Evolutionary conservation across 2,113 vertebrate genomes (phyloP).

Genomic region (Anguilla rostrata): DNA sequence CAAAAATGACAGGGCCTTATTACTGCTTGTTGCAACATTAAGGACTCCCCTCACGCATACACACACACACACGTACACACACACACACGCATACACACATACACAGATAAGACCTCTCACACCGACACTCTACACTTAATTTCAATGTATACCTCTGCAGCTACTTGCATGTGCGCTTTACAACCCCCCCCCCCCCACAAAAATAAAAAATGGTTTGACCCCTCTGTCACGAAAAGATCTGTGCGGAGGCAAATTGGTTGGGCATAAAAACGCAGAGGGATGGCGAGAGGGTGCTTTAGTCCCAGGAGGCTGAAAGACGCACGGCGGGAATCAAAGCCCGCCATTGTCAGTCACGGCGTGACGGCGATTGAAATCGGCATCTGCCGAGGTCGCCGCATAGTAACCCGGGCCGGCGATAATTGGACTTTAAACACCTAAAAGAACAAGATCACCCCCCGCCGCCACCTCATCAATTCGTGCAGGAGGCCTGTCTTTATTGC

Average conservation of each 20-base stretch:
- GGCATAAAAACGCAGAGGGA: constrained; percentile 17
- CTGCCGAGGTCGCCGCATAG: constrained; percentile 46
- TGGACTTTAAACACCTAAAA: constrained; percentile 71
- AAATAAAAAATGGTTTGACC: no score
- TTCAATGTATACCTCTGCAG: no score
- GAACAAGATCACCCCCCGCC: constrained; percentile 53
- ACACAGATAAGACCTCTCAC: no score
- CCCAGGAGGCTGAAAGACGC: constrained; percentile 48
- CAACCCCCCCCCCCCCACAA: no score
- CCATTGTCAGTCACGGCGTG: constrained; percentile 58
- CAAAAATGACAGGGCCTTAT: no score
- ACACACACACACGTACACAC: no score
- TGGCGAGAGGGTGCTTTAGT: constrained; percentile 37
- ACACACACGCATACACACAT: no score
- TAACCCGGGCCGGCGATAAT: constrained; percentile 56
- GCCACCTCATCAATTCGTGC: constrained; percentile 49
- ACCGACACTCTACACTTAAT: no score
- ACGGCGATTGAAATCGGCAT: constrained; percentile 49
- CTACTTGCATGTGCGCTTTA: no score
- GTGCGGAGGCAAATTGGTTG: background rate
- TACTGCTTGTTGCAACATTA: no score
- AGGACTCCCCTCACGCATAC: no score
- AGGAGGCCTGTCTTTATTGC: constrained; percentile 52
- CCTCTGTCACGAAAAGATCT: background rate
- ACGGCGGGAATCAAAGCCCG: constrained; percentile 59